These are phyloP conservation scores for Florisuga fusca DNA, from an alignment of 2,797 vertebrate genomes.

Conservation along the genomic window DNA sequence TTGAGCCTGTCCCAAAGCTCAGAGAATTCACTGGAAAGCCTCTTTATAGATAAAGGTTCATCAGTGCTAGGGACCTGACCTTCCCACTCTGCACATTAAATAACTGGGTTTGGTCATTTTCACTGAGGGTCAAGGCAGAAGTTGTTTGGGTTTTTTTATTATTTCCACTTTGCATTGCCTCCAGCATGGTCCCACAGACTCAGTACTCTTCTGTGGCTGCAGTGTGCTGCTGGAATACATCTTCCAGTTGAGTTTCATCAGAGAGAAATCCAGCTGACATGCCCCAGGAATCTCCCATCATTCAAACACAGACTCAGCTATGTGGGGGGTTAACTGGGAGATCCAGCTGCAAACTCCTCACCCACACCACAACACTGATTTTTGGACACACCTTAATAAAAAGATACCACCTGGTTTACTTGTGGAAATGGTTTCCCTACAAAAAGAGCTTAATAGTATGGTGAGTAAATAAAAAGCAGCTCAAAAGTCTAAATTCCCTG, in stretches of 20 bases:
- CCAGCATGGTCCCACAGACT: neutral
- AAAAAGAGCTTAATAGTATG: neutral
- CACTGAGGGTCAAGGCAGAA: neutral
- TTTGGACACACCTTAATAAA: neutral
- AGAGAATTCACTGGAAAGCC: neutral
- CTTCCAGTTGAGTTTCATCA: neutral
- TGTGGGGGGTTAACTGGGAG: neutral
- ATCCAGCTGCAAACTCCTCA: neutral
- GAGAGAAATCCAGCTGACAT: neutral
- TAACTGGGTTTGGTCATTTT: neutral
- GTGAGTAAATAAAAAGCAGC: neutral
- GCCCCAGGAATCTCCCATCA: neutral
- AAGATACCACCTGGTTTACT: neutral
- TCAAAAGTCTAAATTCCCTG: neutral
- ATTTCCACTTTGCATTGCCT: neutral
- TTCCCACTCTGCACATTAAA: accelerated
- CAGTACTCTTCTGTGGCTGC: neutral
- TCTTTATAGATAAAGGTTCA: neutral
- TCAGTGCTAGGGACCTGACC: accelerated
- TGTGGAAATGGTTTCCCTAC: neutral
- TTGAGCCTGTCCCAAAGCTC: neutral
- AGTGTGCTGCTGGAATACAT: neutral
- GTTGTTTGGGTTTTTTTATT: neutral
- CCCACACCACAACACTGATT: neutral
- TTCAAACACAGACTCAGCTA: neutral